Base-by-base conservation (phyloP, 2,113 vertebrate species). In the Coracopsis vasa region DNA sequence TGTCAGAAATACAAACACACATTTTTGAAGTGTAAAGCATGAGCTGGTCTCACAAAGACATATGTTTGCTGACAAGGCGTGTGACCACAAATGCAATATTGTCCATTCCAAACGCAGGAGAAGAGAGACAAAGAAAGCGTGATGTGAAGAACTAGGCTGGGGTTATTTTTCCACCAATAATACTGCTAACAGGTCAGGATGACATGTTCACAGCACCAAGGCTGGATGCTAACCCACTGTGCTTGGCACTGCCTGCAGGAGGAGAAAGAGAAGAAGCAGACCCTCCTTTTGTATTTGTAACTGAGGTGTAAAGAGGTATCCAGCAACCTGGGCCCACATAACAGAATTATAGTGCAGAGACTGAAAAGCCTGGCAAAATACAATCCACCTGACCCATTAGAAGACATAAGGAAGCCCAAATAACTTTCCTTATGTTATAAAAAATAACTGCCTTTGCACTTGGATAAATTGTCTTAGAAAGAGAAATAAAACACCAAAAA, bases 61-160 rank as follows among this genome's bases (percentile, higher is more conserved):
- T 77, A 56, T 96, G 80, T 97, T 97, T 96, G 92, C 95, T 87
- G 54, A 81, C 94, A 95, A 64, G 75, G 53, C 74, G 88, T 92
- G 48, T 94, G 86, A 79, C 86, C 86, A 95, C 65, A 95, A 86
- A 64, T 0, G 2, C 9, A 13, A 24, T 48, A 56, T 72, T 96
- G 77, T 91, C 83, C 65, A 69, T 88, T 67, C 47, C 47, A 74
- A 71, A 91, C 35, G 44, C 66, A 73, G 67, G 73, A 86, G 69
- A 61, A 66, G 51, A 71, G 31, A 85, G 60, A 92, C 61, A 94
- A 96, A 92, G 77, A 47, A 71, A 92, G 48, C 1, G 0, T 8
- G 31, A 39, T 25, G 11, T 37, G 70, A 90, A 80, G 60, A 35
- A 86, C 61, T 10, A 54, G 56, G 27, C 61, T 79, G 64, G 41